Base-by-base conservation (phyloP, 2,888 invertebrate genomes). In the Conistra vaccinii region DNA sequence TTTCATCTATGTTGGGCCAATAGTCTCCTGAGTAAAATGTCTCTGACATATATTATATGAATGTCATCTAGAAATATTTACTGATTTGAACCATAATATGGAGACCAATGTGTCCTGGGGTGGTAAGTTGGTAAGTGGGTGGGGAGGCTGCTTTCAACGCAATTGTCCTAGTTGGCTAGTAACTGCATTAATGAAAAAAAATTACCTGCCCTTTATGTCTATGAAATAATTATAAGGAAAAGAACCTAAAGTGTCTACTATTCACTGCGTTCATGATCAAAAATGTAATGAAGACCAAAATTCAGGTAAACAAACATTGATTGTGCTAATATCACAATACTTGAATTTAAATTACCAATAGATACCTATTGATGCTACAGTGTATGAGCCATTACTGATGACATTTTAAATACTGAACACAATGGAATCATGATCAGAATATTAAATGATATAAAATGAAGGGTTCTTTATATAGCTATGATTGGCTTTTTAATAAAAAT, bases 381-480 rank as follows among this genome's bases (percentile, higher is more conserved):
- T 71, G 51, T 42, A 55, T 62, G 63, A 65, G 62, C 73, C 35
- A 76, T 73, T 65, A 67, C 61, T 79, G 77, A 78, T 80, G 81
- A 80, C 78, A 75, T 79, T 77, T 77, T 63, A 58, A 66, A 58
- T 45, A 60, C 62, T 67, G 65, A 73, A 82, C 26, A 87, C 79
- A 87, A 87, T 84, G 72, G 76, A 73, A 39, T 68, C 70, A 76
- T 81, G 80, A 73, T 51, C 57, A 65, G 84, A 78, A 87, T 87
- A 77, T 67, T 68, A 72, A 86, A 77, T 77, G 1, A 55, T 60
- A 55, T 68, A 72, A 35, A 70, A 69, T 57, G 67, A 73, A 68
- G 45, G 65, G 29, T 74, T 73, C 73, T 67, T 73, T 73, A 39
- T 69, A 60, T 65, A 66, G 68, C 53, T 71, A 65, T 73, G 67